Base-by-base conservation (phyloP, 1,140 invertebrate genomes). In the Drosophila nannoptera region DNA sequence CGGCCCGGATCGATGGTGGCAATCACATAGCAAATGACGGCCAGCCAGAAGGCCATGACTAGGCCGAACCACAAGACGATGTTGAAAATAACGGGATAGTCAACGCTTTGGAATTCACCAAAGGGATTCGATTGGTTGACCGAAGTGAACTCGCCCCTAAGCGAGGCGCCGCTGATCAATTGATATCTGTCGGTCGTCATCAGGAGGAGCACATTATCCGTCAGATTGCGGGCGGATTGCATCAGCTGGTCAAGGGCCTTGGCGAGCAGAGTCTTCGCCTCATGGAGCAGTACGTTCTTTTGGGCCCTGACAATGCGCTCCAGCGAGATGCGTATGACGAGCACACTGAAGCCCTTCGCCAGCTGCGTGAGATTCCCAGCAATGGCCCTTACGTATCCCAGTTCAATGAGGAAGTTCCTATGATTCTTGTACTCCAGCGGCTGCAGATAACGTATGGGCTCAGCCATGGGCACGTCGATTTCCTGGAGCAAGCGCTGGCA, bases 1-100 rank as follows among this genome's bases (percentile, higher is more conserved):
- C 95, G 92, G 61, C 97, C 97, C 38, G 97, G 97, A 91, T 99
- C 97, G 95, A 99, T 98, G 78, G 94, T 92, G 78, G 94, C 95
- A 88, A 98, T 96, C 11, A 93, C 92, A 73, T 97, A 94, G 88
- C 92, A 93, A 74, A 97, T 94, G n/a, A 94, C 93, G 16, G 96
- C 91, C n/a, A 97, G 86, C 0, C 94, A 91, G 75, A 98, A 93
- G 29, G 93, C 87, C 76, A 97, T 92, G 11, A 93, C 90, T 22
- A 98, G 91, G 55, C 92, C 92, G 63, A 96, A 93, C 95, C 96
- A 98, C 5, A 98, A 89, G 45, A 97, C 92, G 70, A 98, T 97
- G 90, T 98, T 98, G 90, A 98, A 97, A 58, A 97, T 94, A 9
- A 94, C 92, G 12, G 96, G 93, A 89, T 94, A 96, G 77, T 95